These are phyloP conservation scores for Labeo rohita DNA, from an alignment of 2,113 vertebrate species.

Conservation along the genomic window DNA sequence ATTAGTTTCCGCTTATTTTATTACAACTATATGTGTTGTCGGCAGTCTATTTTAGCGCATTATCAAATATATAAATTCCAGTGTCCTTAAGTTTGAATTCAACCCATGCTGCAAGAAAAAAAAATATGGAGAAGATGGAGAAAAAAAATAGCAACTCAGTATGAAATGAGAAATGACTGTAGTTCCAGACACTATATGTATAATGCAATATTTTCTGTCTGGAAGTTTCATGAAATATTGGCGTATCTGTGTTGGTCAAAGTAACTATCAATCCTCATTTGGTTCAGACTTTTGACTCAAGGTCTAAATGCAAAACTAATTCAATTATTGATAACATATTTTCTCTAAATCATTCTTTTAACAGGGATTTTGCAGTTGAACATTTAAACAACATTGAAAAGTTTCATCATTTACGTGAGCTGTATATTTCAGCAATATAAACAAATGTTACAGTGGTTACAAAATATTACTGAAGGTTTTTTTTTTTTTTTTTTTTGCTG, in stretches of 20 bases:
- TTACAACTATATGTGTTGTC: neutral
- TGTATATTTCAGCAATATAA: neutral
- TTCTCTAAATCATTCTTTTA: neutral
- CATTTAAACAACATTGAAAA: too few species aligned
- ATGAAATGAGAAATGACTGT: neutral
- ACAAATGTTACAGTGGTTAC: neutral
- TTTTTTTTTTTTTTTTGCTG: neutral
- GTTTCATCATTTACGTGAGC: too few species aligned
- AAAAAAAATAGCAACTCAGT: neutral
- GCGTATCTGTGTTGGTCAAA: conserved; percentile 18
- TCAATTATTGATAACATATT: neutral
- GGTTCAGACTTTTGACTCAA: neutral
- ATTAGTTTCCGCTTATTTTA: neutral
- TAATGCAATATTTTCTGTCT: conserved; percentile 25
- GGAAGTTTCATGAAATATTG: conserved; percentile 4
- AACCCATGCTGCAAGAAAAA: neutral
- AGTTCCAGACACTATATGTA: conserved; percentile 26
- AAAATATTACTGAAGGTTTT: neutral
- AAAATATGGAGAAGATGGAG: neutral
- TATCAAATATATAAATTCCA: neutral
- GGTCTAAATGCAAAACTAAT: neutral
- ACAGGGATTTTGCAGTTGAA: neutral
- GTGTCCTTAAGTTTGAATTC: neutral
- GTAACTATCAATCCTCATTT: neutral
- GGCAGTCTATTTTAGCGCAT: neutral